phyloP scores from a whole-genome alignment of 2,888 invertebrate genomes.

The Andrena hattorfiana region DNA sequence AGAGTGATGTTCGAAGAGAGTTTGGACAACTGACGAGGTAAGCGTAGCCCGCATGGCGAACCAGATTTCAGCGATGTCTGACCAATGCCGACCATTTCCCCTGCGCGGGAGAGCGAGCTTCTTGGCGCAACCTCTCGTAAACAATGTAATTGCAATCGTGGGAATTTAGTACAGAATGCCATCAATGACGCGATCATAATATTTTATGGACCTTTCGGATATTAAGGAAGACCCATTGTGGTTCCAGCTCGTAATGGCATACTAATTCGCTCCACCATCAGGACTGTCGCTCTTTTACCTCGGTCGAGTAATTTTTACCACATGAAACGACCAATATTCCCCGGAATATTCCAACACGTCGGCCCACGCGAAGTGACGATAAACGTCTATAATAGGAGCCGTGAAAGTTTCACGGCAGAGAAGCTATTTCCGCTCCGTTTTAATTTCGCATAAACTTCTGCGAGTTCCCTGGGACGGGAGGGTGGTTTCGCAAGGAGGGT shows the following conservation, averaged over 20 bases:
- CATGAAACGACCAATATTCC: not conserved
- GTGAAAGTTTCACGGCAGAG: constrained; percentile 12
- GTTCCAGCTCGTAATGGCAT: not conserved
- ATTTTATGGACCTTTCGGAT: not conserved
- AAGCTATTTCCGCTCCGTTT: constrained; percentile 24
- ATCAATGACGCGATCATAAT: not conserved
- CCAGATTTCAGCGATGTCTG: not conserved
- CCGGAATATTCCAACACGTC: constrained; percentile 5
- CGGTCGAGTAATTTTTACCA: not conserved
- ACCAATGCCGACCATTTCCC: not conserved
- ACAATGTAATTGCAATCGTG: not conserved
- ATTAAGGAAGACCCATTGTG: not conserved
- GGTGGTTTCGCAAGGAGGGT: not conserved
- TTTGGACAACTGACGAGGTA: no score
- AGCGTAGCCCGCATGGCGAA: no score
- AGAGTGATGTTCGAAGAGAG: no score
- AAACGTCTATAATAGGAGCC: not conserved
- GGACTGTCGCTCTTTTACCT: not conserved
- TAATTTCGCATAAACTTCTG: constrained; percentile 33
- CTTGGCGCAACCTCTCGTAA: not conserved
- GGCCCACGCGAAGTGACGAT: constrained; percentile 6
- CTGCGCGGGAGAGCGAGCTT: not conserved
- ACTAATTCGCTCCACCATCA: not conserved
- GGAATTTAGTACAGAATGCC: no score
- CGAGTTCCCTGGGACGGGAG: not conserved